Evolutionary conservation across 2,113 vertebrate species (phyloP).

Genomic region (Phalacrocorax carbo): DNA sequence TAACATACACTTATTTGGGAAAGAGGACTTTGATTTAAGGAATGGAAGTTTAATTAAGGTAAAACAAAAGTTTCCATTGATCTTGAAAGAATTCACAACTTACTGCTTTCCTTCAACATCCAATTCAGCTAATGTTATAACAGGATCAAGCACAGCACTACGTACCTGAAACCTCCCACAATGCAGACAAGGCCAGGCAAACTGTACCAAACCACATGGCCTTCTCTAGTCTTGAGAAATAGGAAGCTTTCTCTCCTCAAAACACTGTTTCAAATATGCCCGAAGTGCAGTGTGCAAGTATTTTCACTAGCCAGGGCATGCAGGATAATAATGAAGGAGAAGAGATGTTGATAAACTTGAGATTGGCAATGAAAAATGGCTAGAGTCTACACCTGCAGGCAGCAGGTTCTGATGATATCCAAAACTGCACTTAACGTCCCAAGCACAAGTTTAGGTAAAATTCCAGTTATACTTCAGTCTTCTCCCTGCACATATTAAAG

Average conservation of each 20-base stretch:
- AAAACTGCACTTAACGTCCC: background rate
- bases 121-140: background rate
- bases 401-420: background rate
- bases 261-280: background rate
- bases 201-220: background rate
- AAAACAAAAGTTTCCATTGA: constrained; percentile 37
- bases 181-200: background rate
- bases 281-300: background rate
- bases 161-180: background rate
- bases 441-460: background rate
- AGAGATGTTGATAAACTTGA: background rate
- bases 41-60: constrained; percentile 29
- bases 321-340: background rate
- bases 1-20: background rate
- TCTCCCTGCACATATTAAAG: background rate
- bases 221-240: background rate
- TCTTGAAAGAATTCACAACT: constrained; percentile 11
- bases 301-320: background rate
- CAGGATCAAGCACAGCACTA: background rate
- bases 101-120: background rate
- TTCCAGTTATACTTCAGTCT: background rate
- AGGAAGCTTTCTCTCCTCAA: background rate
- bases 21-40: background rate
- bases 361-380: background rate
- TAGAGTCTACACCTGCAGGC: background rate